Evolutionary conservation across 2,113 vertebrate genomes (phyloP), one percentile per base, ranked within the genome.

Genomic region (Epinephelus moara): DNA sequence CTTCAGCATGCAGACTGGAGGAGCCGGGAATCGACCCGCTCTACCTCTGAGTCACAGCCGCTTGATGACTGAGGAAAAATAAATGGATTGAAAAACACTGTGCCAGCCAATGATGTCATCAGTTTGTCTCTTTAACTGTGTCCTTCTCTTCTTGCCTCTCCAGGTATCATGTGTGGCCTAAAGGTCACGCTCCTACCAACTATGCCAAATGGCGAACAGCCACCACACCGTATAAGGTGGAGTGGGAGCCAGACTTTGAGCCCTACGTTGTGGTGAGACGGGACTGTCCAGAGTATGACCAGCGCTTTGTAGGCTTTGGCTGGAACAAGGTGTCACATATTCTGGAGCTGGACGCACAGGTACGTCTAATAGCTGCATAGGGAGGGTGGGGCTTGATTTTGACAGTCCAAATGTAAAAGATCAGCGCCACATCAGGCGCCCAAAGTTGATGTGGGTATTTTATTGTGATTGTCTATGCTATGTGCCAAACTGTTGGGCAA

Each of bases 281-380:
- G 8, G 97, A 98, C 91, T 98, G 97, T 90, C 98, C 98, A 2
- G 96, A 85, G 87, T 99, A 99, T 0, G 98, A 99, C 86, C 96
- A 97, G 92, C 96, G 98, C 47, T 99, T 99, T 0, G 96, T 98
- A 84, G 98, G 98, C 92, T 99, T 99, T 56, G 98, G 98, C 90
- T 99, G 98, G 98, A 99, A 99, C 96, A 99, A 99, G 91, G 98
- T 98, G 83, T 97, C 98, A 19, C 98, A 99, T 73, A 94, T 97
- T 53, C 95, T 99, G 96, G 98, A 99, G 94, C 96, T 99, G 80
- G 98, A 99, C 23, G 98, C 96, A 0, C 97, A 99, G 97, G 98
- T 99, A 92, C 80, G 78, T 0, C 9, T 6, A 40, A 25, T 2
- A 17, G 55, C 10, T 8, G 42, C 11, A 30, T 45, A 3, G 1